Evolutionary conservation across 2,888 invertebrate species (phyloP), one percentile per base, ranked within the genome.

Genomic region (Cantharis rustica): DNA sequence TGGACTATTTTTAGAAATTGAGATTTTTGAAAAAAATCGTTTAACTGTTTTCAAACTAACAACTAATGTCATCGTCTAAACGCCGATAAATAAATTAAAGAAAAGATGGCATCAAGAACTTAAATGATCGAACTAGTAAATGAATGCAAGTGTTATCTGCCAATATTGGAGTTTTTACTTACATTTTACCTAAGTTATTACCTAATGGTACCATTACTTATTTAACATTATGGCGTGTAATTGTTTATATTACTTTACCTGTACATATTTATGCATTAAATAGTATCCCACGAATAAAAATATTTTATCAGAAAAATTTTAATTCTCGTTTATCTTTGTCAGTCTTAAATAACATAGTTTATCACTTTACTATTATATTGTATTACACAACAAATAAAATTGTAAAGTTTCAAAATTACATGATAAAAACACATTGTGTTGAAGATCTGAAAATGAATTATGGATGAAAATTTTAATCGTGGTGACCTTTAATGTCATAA

Each of bases 401-500:
- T 66, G 17, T 23, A 20, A 66, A 66, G n/a, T 17, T 23, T 66
- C 16, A 23, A 66, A 66, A 20, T 66, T 66, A 17, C 20, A 66
- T 15, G 23, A 23, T 66, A 66, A 66, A 66, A 66, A 20, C 64
- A 66, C 64, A 66, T 20, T 66, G 16, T 66, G 64, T 20, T 20
- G 64, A 66, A 61, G 31, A 69, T 69, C 17, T 47, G 17, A 47
- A 69, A 69, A 69, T 61, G 69, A 17, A 31, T 69, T 47, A 31
- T 69, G 27, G 69, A 69, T 69, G 31, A 27, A 17, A 47, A 31
- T 69, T 68, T 68, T 68, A 27, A 68, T 68, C 68, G 23, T 16
- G 11, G 23, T 71, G 68, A 73, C 68, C 61, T 68, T 68, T 26
- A 64, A 69, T 69, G 73, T 73, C 73, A 73, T 73, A 73, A 73